A percentile compares a stretch with the other conserved stretches of the same genome.
Evolutionary conservation across 2,888 invertebrate species (phyloP).

Genomic region (Sclerodermus sp.): DNA sequence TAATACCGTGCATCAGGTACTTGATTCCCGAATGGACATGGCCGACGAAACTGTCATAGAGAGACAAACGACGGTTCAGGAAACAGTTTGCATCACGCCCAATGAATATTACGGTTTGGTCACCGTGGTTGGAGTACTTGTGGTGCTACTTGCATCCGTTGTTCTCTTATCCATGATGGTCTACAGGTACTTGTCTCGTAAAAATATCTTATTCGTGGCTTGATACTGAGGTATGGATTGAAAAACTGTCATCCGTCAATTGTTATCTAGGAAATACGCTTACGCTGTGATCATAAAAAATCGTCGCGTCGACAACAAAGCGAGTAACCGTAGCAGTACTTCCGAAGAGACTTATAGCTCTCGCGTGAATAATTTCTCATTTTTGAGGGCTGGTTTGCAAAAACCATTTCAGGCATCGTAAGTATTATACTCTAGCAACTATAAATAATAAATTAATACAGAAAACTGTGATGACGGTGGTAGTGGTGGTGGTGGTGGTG

Average conservation of each 20-base stretch:
- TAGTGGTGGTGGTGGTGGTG: no score
- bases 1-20: constrained; percentile 64
- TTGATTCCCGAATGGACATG: constrained; percentile 69
- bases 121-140: constrained; percentile 74
- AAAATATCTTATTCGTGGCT: background rate
- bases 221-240: background rate
- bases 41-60: constrained; percentile 47
- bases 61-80: constrained; percentile 62
- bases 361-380: constrained; percentile 55
- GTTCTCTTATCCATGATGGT: constrained; percentile 74
- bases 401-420: constrained; percentile 52
- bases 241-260: background rate
- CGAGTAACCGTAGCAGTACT: constrained; percentile 49
- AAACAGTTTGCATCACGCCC: constrained; percentile 78
- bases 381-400: constrained; percentile 53
- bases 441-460: no score
- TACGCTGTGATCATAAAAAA: constrained; percentile 66
- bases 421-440: constrained; percentile 25
- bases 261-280: constrained; percentile 65
- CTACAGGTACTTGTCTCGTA: constrained; percentile 65
- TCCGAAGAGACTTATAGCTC: constrained; percentile 42
- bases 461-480: no score
- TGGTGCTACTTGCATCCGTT: constrained; percentile 74
- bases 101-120: constrained; percentile 85
- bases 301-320: constrained; percentile 44